phyloP scores from a whole-genome alignment of 2,888 invertebrate genomes.

The Polydesmus complanatus region DNA sequence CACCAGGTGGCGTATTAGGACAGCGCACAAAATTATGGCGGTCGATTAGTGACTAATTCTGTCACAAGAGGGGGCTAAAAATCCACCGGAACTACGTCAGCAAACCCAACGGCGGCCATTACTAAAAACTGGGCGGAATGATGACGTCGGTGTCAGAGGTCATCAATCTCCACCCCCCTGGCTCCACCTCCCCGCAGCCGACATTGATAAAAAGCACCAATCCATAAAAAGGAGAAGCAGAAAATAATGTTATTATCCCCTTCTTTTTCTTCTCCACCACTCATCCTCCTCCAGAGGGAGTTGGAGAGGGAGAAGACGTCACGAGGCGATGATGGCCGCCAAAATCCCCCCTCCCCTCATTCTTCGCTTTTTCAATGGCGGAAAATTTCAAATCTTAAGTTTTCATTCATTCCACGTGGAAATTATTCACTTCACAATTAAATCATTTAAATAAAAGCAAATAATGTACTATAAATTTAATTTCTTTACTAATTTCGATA shows the following conservation, averaged over 20 bases:
- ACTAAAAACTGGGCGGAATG: background rate
- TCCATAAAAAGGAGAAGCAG: background rate
- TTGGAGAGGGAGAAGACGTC: no score
- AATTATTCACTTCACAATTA: no score
- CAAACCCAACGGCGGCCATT: background rate
- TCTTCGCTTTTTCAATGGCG: no score
- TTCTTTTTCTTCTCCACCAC: no score
- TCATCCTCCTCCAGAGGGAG: no score
- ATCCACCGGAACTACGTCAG: background rate
- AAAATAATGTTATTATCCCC: background rate
- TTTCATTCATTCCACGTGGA: no score
- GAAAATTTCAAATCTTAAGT: no score
- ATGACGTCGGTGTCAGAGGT: background rate
- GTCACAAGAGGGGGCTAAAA: background rate
- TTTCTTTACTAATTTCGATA: no score
- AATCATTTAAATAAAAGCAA: no score
- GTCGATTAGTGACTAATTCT: background rate
- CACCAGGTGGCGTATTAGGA: background rate
- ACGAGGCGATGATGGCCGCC: no score
- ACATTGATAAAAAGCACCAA: background rate
- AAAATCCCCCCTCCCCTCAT: no score
- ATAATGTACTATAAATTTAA: no score
- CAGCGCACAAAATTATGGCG: background rate
- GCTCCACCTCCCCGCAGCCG: background rate
- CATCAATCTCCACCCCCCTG: background rate